Evolutionary conservation across 2,797 vertebrate genomes (phyloP), one percentile per base, ranked within the genome.

Genomic region (Chrysolophus pictus): DNA sequence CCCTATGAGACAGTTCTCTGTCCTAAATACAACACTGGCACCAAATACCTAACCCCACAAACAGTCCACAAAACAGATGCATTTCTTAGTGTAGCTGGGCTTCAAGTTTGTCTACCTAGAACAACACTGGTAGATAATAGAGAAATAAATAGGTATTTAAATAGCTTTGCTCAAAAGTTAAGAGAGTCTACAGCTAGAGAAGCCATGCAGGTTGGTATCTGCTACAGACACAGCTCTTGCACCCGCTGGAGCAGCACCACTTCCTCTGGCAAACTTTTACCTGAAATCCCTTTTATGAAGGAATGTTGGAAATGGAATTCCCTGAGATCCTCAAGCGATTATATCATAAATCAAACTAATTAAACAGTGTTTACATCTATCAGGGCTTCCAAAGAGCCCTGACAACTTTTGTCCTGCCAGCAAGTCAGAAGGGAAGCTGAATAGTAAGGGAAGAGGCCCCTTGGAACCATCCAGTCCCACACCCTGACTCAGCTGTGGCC

Each of bases 321-420:
- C 71, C 68, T 86, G 91, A 82, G 86, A 90, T 58, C 64, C 71
- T 91, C 71, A 84, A 93, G 91, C 68, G 93, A 93, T 95, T 96
- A 79, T 76, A 86, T 39, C 39, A 71, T 92, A 95, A 94, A 95
- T 95, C 82, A 87, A 91, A 95, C 94, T 92, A 93, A 94, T 93
- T 93, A 91, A 93, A 84, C 5, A 65, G 68, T 70, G 73, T 82
- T 95, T 94, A 79, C 68, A 59, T 79, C 74, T 91, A 82, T 70
- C 73, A 71, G 68, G 64, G 71, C 18, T 46, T 92, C 76, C 64
- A 92, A 62, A 64, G 71, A 92, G 26, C 55, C 87, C 78, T 75
- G 69, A 79, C 29, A 71, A 85, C 70, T 89, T 78, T 89, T 89
- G 55, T 29, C 60, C 76, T 29, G 16, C 41, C 60, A 90, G 37